Percentiles rank a stretch among this genome's conserved stretches.
These are phyloP conservation scores for Morinoia aosen DNA, from an alignment of 2,888 invertebrate species.

Conservation along the genomic window DNA sequence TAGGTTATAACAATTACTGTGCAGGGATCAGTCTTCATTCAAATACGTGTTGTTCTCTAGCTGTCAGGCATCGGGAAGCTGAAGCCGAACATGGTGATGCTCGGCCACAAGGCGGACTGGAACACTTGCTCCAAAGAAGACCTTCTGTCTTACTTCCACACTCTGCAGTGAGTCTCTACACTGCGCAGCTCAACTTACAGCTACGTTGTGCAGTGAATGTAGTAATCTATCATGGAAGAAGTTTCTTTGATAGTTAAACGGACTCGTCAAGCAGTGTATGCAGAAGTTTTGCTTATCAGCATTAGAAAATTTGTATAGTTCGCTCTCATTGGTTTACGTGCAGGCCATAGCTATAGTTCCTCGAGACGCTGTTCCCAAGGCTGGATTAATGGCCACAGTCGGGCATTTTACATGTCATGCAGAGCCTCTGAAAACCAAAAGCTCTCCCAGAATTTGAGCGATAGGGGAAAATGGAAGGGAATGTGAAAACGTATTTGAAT, in stretches of 20 bases:
- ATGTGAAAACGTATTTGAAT: too few relatives aligned
- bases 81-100: slow-evolving; percentile 90
- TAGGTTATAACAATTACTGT: background rate
- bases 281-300: background rate
- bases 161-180: slow-evolving; percentile 86
- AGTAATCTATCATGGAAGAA: background rate
- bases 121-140: slow-evolving; percentile 74
- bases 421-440: too few relatives aligned
- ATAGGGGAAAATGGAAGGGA: too few relatives aligned
- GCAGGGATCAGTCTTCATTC: too few relatives aligned
- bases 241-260: background rate
- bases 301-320: background rate
- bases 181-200: background rate
- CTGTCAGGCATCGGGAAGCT: slow-evolving; percentile 94
- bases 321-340: background rate
- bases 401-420: too few relatives aligned
- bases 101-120: slow-evolving; percentile 98
- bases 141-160: slow-evolving; percentile 90
- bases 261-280: background rate
- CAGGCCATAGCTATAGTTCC: background rate
- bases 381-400: too few relatives aligned
- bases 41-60: slow-evolving; percentile 79
- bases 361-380: too few relatives aligned
- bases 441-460: too few relatives aligned
- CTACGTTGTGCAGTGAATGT: background rate